These are phyloP conservation scores for Lochmaea crataegi DNA, from an alignment of 2,888 invertebrate genomes.

Conservation along the genomic window DNA sequence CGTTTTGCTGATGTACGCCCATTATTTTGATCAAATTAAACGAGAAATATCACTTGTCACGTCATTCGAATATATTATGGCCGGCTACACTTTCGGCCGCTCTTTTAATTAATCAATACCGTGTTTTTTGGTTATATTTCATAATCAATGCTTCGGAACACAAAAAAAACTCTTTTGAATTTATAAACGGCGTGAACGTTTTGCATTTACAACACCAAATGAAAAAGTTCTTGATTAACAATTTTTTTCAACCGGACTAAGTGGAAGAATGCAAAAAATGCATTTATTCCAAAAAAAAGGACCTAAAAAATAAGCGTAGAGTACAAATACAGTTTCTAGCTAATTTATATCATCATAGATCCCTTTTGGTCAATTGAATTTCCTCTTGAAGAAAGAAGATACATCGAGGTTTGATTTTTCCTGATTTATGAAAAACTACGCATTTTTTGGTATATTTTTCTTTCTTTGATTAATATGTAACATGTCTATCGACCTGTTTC, in stretches of 20 bases:
- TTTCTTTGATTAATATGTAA: too few species aligned
- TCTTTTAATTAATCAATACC: slow-evolving; percentile 40
- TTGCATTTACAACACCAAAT: slow-evolving; percentile 31
- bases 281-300: not conserved
- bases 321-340: too few species aligned
- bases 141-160: slow-evolving; percentile 36
- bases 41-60: slow-evolving; percentile 40
- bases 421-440: too few species aligned
- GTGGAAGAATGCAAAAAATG: slow-evolving; percentile 5
- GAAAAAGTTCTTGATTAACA: slow-evolving; percentile 30
- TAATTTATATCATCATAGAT: too few species aligned
- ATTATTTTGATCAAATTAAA: slow-evolving; percentile 41
- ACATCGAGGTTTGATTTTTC: too few species aligned
- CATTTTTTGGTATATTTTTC: too few species aligned
- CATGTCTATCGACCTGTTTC: too few species aligned
- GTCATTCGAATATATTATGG: slow-evolving; percentile 33
- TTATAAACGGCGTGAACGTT: slow-evolving; percentile 26
- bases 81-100: slow-evolving; percentile 36
- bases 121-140: slow-evolving; percentile 37
- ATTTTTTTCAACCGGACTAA: slow-evolving; percentile 5
- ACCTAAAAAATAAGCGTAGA: not conserved
- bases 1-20: slow-evolving; percentile 24
- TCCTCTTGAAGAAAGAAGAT: too few species aligned
- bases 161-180: slow-evolving; percentile 34
- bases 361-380: too few species aligned